Evolutionary conservation across 2,888 invertebrate species (phyloP).

Genomic region (Dastarcus helophoroides): DNA sequence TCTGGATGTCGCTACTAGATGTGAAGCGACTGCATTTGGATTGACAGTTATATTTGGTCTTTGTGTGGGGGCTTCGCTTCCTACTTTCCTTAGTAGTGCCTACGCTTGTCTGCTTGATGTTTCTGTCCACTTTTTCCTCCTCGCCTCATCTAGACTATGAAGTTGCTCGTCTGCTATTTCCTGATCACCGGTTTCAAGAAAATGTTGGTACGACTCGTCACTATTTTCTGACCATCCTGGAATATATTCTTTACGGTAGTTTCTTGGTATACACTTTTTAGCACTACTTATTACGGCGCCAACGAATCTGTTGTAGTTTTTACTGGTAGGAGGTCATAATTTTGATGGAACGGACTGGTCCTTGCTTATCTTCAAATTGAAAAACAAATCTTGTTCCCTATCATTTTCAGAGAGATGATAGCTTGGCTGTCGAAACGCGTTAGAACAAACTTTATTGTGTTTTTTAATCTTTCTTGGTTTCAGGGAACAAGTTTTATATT

Average conservation of each 20-base stretch:
- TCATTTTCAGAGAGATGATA: too few species aligned
- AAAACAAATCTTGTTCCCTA: too few species aligned
- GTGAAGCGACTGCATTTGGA: background rate
- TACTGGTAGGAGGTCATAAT: conserved; percentile 9
- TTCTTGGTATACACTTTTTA: conserved; percentile 12
- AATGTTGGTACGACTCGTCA: conserved; percentile 11
- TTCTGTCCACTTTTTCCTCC: conserved; percentile 10
- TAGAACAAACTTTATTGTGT: too few species aligned
- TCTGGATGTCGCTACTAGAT: conserved; percentile 3
- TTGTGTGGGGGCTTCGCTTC: conserved; percentile 4
- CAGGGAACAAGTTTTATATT: conserved; percentile 7
- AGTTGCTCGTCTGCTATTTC: conserved; percentile 10
- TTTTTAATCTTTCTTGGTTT: too few species aligned
- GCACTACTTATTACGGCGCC: conserved; percentile 9
- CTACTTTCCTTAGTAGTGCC: conserved; percentile 8
- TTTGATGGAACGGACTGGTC: too few species aligned
- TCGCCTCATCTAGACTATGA: conserved; percentile 9
- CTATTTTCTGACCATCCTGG: conserved; percentile 13
- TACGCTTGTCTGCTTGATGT: conserved; percentile 11
- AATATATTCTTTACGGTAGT: conserved; percentile 14
- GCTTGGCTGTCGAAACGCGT: too few species aligned
- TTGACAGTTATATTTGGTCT: too few species aligned
- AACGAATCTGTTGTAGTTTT: conserved; percentile 11
- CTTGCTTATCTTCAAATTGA: too few species aligned
- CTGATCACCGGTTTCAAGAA: conserved; percentile 4